These are phyloP conservation scores for Orchesellides sinensis DNA, from an alignment of 2,888 invertebrate genomes.

Conservation along the genomic window DNA sequence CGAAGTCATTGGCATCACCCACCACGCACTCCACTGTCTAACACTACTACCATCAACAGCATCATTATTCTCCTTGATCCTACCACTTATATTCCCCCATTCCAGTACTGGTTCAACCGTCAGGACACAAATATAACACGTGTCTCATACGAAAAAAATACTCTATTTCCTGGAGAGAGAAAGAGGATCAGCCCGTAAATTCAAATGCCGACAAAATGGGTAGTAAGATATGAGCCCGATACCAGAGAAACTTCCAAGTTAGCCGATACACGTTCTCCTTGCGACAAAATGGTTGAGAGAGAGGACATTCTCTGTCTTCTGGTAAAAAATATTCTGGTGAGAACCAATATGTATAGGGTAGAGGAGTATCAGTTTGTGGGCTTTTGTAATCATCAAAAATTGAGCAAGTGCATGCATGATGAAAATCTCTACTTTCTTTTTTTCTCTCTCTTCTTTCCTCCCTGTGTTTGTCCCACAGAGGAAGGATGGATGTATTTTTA, in stretches of 20 bases:
- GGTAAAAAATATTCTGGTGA: not conserved
- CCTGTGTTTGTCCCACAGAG: conserved; percentile 49
- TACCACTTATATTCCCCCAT: conserved; percentile 21
- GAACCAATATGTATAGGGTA: not conserved
- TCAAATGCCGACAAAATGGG: conserved; percentile 31
- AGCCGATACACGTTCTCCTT: not conserved
- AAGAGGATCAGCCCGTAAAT: conserved; percentile 49
- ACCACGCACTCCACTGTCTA: conserved; percentile 20
- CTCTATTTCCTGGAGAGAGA: not conserved
- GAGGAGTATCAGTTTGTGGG: not conserved
- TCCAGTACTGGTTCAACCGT: not conserved
- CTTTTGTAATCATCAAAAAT: conserved; percentile 27
- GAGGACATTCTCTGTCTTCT: not conserved
- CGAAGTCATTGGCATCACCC: no score
- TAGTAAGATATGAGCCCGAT: not conserved
- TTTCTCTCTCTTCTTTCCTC: not conserved
- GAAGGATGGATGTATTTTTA: conserved; percentile 43
- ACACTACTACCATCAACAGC: not conserved
- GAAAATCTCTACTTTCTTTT: not conserved
- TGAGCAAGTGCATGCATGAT: conserved; percentile 26
- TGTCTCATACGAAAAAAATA: conserved; percentile 42
- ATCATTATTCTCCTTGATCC: conserved; percentile 64
- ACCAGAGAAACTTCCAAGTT: not conserved
- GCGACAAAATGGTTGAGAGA: conserved; percentile 28
- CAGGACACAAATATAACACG: conserved; percentile 44